A percentile compares a stretch with the other conserved stretches of the same genome.
Evolutionary conservation across 2,797 vertebrate genomes (phyloP).

Genomic region (Chiloscyllium punctatum): DNA sequence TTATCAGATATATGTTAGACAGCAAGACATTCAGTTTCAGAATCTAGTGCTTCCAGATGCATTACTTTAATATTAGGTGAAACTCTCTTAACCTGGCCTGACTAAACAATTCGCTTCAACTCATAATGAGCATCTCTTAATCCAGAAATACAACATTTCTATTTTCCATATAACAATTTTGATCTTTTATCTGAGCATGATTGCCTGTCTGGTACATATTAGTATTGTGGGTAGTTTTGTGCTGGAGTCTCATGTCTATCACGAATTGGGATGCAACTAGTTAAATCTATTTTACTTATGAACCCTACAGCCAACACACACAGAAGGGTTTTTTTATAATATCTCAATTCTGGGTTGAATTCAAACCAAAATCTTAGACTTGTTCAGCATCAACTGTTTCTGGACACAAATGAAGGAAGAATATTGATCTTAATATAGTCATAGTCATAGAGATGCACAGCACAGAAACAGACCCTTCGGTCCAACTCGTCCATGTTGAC

Average conservation of each 20-base stretch:
- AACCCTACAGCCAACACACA: neutral
- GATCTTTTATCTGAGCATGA: neutral
- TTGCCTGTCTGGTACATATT: neutral
- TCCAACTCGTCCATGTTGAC: too few relatives aligned
- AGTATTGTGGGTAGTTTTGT: neutral
- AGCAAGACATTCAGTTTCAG: neutral
- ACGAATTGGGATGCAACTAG: neutral
- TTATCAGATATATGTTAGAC: neutral
- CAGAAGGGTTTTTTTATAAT: too few relatives aligned
- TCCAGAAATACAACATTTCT: neutral
- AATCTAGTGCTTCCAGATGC: neutral
- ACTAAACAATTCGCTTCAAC: neutral
- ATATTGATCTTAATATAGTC: neutral
- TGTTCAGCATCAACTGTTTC: neutral
- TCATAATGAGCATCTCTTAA: neutral
- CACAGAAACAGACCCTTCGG: too few relatives aligned
- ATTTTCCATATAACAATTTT: neutral
- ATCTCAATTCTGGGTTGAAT: neutral
- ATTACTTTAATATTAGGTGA: neutral
- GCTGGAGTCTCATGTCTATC: neutral
- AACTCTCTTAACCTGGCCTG: neutral
- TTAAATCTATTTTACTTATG: neutral
- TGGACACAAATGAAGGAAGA: neutral
- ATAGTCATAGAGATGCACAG: too few relatives aligned
- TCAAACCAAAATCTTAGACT: constrained; percentile 1